These are phyloP conservation scores for Holotrichia oblita DNA, from an alignment of 1,140 invertebrate genomes.

Conservation along the genomic window DNA sequence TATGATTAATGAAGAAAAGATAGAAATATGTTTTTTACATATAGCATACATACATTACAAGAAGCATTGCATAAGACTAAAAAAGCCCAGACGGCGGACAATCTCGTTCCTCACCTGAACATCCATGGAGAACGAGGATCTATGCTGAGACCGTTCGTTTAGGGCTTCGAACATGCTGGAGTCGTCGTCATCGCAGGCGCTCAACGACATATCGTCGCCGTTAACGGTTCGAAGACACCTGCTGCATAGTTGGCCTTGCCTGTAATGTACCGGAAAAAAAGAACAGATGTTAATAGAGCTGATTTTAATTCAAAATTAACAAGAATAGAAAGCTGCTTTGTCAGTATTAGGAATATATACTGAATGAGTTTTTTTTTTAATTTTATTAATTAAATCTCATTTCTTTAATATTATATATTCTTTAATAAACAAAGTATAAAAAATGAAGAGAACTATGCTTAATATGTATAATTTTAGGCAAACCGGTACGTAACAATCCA, in stretches of 20 bases:
- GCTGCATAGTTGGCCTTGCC: slow-evolving; percentile 80
- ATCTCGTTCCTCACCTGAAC: slow-evolving; percentile 56
- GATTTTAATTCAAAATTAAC: no score
- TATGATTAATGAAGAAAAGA: background rate
- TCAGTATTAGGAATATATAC: no score
- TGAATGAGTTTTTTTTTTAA: no score
- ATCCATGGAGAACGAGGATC: slow-evolving; percentile 58
- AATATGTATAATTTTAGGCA: no score
- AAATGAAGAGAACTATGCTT: no score
- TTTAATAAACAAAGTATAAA: no score
- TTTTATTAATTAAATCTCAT: no score
- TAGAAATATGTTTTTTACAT: background rate
- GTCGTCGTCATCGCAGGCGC: slow-evolving; percentile 76
- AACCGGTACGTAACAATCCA: no score
- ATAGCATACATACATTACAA: slow-evolving; percentile 44
- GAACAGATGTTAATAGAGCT: background rate
- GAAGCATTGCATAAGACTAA: slow-evolving; percentile 55
- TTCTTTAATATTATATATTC: no score
- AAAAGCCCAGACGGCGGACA: slow-evolving; percentile 52
- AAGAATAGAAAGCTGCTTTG: no score
- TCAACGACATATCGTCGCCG: slow-evolving; percentile 72
- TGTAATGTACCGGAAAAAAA: slow-evolving; percentile 58
- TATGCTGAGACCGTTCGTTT: slow-evolving; percentile 62
- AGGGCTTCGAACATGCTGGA: slow-evolving; percentile 72
- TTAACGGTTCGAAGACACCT: slow-evolving; percentile 72